A percentile compares a stretch with the other conserved stretches of the same genome.
Conservation (phyloP, 2,888 invertebrate species). For the Tyria jacobaeae region DNA sequence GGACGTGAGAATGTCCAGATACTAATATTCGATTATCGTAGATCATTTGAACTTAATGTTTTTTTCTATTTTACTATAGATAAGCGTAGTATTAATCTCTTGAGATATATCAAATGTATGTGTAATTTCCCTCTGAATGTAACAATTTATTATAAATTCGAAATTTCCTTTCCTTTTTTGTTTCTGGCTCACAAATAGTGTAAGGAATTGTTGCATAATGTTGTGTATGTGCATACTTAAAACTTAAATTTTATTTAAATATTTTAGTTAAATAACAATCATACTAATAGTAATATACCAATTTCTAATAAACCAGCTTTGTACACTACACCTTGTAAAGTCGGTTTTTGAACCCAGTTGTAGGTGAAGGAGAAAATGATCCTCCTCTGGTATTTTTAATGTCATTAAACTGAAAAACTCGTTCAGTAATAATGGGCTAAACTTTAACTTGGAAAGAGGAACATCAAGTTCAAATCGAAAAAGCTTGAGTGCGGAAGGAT, state of each 20-base stretch:
- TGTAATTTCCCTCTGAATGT: not conserved
- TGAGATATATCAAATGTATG: not conserved
- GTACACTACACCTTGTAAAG: not conserved
- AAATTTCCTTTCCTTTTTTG: too few relatives aligned
- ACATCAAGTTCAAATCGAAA: not conserved
- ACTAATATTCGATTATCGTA: conserved; percentile 31
- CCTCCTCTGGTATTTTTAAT: not conserved
- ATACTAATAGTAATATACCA: too few relatives aligned
- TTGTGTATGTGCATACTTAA: too few relatives aligned
- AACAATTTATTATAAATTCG: too few relatives aligned
- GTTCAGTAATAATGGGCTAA: not conserved
- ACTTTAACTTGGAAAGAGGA: not conserved
- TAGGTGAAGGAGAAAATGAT: not conserved
- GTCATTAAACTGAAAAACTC: not conserved
- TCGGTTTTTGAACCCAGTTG: not conserved
- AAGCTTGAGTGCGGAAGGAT: not conserved
- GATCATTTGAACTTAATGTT: conserved; percentile 11
- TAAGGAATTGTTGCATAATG: too few relatives aligned
- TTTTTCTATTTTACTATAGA: not conserved
- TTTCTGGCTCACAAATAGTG: too few relatives aligned
- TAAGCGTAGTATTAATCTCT: not conserved
- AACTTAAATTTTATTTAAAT: too few relatives aligned
- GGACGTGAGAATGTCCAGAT: conserved; percentile 29
- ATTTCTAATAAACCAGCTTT: not conserved
- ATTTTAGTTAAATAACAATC: too few relatives aligned